Percentiles rank a stretch among this genome's conserved stretches.
Conservation (phyloP, 2,888 invertebrate species). For the Xestia sexstrigata region DNA sequence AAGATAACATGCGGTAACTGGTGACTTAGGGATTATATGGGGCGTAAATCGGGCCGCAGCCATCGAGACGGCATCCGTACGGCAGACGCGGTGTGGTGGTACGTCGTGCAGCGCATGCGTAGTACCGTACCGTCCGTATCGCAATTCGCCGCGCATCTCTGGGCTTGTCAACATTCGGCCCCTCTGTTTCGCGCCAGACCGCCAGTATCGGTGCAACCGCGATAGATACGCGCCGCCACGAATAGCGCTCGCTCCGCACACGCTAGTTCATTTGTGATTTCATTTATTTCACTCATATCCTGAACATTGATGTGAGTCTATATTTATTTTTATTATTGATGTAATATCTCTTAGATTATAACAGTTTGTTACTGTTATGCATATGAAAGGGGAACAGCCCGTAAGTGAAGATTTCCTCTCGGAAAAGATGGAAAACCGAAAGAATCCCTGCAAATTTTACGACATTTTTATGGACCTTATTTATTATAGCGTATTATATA, state of each 20-base stretch:
- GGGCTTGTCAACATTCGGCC: constrained; percentile 76
- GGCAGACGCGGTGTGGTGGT: constrained; percentile 22
- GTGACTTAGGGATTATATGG: constrained; percentile 20
- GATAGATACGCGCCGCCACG: constrained; percentile 74
- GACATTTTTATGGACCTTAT: constrained; percentile 5
- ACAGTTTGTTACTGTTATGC: not conserved
- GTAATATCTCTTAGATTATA: constrained; percentile 22
- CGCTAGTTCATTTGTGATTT: constrained; percentile 78
- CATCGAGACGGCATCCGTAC: constrained; percentile 25
- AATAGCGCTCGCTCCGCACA: constrained; percentile 64
- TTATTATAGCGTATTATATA: constrained; percentile 28
- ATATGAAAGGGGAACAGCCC: not conserved
- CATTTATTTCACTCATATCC: constrained; percentile 76
- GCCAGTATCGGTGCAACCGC: constrained; percentile 81
- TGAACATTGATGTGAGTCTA: constrained; percentile 77
- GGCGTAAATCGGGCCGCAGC: constrained; percentile 41
- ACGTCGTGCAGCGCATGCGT: constrained; percentile 63
- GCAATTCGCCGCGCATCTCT: constrained; percentile 60
- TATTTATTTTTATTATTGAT: constrained; percentile 57
- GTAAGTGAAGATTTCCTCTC: constrained; percentile 12
- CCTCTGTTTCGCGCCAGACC: constrained; percentile 74
- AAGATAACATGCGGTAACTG: constrained; percentile 51
- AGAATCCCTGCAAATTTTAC: constrained; percentile 30
- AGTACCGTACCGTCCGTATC: constrained; percentile 53
- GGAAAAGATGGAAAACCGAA: constrained; percentile 9